Conservation (phyloP, 2,797 vertebrate species). For the Falco novaeseelandiae region DNA sequence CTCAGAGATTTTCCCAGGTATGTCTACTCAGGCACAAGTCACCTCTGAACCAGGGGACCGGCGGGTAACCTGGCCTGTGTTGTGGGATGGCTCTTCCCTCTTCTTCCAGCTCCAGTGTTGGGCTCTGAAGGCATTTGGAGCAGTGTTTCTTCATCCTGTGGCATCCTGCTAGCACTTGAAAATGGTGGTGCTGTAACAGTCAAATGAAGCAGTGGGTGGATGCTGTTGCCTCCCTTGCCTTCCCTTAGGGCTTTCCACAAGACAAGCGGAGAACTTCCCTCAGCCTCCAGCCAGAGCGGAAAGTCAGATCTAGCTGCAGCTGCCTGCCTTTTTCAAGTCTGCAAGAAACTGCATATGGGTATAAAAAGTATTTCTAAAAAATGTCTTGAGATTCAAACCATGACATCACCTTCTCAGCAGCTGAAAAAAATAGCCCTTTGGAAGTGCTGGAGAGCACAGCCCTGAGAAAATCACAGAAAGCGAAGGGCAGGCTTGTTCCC, state of each 20-base stretch:
- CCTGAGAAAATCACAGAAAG: not conserved
- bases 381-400: not conserved
- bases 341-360: not conserved
- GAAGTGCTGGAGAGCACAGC: not conserved
- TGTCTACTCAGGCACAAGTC: not conserved
- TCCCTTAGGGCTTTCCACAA: not conserved
- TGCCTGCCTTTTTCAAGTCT: not conserved
- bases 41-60: not conserved
- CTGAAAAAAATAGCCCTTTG: not conserved
- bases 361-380: not conserved
- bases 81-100: not conserved
- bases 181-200: not conserved
- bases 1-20: not conserved
- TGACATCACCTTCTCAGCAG: not conserved
- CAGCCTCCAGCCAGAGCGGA: not conserved
- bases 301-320: not conserved
- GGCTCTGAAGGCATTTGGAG: not conserved
- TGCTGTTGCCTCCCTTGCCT: not conserved
- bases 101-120: not conserved
- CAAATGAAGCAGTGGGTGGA: constrained; percentile 2
- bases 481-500: not conserved
- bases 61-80: not conserved
- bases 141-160: not conserved
- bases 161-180: not conserved
- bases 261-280: not conserved